phyloP scores from a whole-genome alignment of 2,797 vertebrate genomes.

The Enteromius anoplus region DNA sequence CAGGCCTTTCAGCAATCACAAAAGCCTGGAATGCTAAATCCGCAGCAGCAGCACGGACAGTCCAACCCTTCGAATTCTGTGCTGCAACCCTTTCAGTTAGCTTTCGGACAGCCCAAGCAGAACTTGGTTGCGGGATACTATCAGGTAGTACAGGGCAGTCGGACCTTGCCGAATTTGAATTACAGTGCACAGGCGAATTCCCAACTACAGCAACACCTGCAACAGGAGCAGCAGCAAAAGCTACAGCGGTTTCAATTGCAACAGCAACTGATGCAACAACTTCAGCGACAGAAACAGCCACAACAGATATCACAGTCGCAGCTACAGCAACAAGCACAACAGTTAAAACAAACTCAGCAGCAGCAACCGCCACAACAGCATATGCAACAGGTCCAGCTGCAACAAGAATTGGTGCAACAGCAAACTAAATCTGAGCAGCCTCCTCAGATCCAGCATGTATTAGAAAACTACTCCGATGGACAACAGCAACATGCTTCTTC shows the following conservation, averaged over 20 bases:
- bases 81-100: constrained; percentile 92
- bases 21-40: constrained; percentile 76
- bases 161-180: constrained; percentile 83
- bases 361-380: constrained; percentile 68
- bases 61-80: constrained; percentile 78
- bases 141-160: constrained; percentile 87
- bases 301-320: constrained; percentile 71
- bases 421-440: constrained; percentile 59
- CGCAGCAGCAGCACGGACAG: constrained; percentile 77
- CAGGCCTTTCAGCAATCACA: constrained; percentile 81
- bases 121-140: constrained; percentile 81
- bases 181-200: constrained; percentile 74
- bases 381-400: constrained; percentile 79
- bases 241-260: constrained; percentile 72
- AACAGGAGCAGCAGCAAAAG: constrained; percentile 78
- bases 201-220: constrained; percentile 62
- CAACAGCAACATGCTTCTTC: constrained; percentile 74
- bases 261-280: constrained; percentile 50
- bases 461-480: constrained; percentile 71
- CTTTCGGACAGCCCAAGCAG: constrained; percentile 93
- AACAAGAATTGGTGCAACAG: constrained; percentile 76
- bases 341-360: constrained; percentile 63
- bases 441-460: constrained; percentile 75
- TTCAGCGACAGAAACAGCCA: constrained; percentile 70
- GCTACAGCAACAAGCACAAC: constrained; percentile 61